Evolutionary conservation across 2,888 invertebrate species (phyloP).

Genomic region (Netelia inedita): DNA sequence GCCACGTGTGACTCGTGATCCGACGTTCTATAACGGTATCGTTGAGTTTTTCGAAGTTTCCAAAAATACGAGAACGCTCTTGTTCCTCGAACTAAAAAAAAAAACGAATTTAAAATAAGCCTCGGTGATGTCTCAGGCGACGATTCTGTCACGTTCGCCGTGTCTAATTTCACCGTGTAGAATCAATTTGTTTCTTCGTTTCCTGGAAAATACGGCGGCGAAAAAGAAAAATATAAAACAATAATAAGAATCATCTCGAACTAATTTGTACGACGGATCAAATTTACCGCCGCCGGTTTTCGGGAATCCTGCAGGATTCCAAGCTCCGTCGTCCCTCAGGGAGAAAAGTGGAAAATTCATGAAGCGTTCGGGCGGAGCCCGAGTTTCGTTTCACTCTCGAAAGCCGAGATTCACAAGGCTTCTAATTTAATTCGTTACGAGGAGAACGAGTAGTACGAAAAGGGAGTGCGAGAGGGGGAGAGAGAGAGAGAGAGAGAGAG

Average conservation of each 20-base stretch:
- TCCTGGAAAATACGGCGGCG: not conserved
- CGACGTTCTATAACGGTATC: constrained; percentile 9
- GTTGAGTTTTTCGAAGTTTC: constrained; percentile 24
- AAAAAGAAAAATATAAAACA: not conserved
- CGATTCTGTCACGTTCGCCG: not conserved
- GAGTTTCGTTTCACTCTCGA: constrained; percentile 4
- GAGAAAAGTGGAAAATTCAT: constrained; percentile 36
- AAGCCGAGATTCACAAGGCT: constrained; percentile 45
- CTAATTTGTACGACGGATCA: constrained; percentile 17
- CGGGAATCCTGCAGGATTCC: constrained; percentile 20
- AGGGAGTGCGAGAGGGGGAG: not conserved
- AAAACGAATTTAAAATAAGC: not conserved
- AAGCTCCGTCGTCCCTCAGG: not conserved
- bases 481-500: no score
- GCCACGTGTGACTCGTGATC: not conserved
- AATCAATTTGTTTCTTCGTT: constrained; percentile 3
- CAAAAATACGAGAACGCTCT: constrained; percentile 20
- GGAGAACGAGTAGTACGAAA: not conserved
- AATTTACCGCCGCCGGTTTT: constrained; percentile 15
- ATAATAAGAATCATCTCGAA: constrained; percentile 15
- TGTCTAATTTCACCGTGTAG: not conserved
- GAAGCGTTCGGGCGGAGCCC: constrained; percentile 3
- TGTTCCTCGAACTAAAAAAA: not conserved
- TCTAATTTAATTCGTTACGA: constrained; percentile 56
- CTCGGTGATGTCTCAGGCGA: not conserved